phyloP scores from a whole-genome alignment of 2,888 invertebrate species.

The Ectropis crepuscularia region DNA sequence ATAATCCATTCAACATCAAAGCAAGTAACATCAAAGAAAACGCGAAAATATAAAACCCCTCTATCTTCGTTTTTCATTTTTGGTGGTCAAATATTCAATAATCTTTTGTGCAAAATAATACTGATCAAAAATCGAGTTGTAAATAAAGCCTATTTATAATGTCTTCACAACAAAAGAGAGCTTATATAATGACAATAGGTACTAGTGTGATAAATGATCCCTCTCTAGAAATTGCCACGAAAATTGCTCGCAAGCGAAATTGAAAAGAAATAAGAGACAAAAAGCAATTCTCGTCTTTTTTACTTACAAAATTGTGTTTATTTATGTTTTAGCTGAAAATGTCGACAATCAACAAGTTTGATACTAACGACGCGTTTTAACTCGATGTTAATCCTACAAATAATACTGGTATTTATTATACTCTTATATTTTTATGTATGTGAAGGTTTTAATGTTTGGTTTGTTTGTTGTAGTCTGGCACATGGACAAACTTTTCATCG shows the following conservation, averaged over 20 bases:
- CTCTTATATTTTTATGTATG: too few relatives aligned
- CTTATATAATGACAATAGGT: conserved; percentile 20
- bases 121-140: conserved; percentile 8
- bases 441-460: too few relatives aligned
- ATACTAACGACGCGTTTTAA: neutral
- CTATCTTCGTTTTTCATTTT: conserved; percentile 2
- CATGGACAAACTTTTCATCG: too few relatives aligned
- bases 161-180: conserved; percentile 19
- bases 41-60: neutral
- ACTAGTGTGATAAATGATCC: conserved; percentile 27
- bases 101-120: conserved; percentile 8
- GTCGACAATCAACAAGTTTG: neutral
- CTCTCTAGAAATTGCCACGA: conserved; percentile 11
- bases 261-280: conserved; percentile 16
- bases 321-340: neutral
- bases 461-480: too few relatives aligned
- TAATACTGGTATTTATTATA: too few relatives aligned
- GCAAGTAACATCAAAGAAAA: neutral
- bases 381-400: too few relatives aligned
- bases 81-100: conserved; percentile 4
- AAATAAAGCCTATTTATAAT: conserved; percentile 22
- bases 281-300: conserved; percentile 12
- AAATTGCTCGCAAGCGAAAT: conserved; percentile 8
- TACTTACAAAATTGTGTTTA: conserved; percentile 2
- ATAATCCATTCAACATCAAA: neutral